Percentiles rank a stretch among this genome's conserved stretches.
phyloP scores from a whole-genome alignment of 2,113 vertebrate genomes.

The Todiramphus saurophagus region DNA sequence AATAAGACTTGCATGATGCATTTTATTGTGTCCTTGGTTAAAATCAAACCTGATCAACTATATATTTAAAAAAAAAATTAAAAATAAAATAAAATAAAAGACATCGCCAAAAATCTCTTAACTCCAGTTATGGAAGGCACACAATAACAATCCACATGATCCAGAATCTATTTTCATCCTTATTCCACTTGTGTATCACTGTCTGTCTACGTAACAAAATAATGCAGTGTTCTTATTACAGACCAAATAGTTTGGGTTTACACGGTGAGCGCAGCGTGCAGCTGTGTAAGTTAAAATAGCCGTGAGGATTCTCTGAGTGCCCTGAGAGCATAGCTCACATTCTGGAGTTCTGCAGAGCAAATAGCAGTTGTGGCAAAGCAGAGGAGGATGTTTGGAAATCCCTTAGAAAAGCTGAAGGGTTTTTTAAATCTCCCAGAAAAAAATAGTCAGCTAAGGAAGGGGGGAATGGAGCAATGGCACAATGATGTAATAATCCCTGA shows the following conservation, averaged over 20 bases:
- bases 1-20: neutral
- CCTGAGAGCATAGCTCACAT: neutral
- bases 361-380: neutral
- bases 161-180: conserved; percentile 29
- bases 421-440: neutral
- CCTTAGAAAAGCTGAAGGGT: neutral
- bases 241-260: neutral
- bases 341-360: neutral
- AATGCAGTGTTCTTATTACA: neutral
- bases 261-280: neutral
- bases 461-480: neutral
- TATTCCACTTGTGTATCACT: neutral
- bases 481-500: neutral
- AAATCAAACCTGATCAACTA: neutral
- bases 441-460: neutral
- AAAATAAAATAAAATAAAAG: no score
- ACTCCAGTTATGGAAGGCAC: neutral
- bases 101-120: neutral
- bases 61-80: neutral
- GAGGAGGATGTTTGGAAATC: neutral
- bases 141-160: neutral
- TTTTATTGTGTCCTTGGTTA: neutral
- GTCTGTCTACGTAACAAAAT: neutral
- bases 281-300: conserved; percentile 56
- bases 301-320: neutral